Evolutionary conservation across 2,113 vertebrate genomes (phyloP).

Genomic region (Columba livia): DNA sequence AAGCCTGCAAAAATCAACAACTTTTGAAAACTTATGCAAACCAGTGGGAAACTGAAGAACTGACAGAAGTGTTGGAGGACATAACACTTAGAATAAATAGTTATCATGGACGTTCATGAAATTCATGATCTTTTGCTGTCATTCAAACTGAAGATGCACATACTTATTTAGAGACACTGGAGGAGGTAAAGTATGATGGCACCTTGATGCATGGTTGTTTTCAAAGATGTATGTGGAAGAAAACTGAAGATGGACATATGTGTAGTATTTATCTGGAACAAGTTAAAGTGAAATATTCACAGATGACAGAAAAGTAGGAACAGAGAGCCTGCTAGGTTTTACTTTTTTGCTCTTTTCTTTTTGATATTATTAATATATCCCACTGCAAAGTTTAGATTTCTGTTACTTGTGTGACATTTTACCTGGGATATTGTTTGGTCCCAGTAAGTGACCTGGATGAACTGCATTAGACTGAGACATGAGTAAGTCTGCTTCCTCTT

Average conservation of each 20-base stretch:
- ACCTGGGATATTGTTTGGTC: not conserved
- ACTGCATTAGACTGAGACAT: not conserved
- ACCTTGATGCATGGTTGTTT: not conserved
- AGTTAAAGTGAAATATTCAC: not conserved
- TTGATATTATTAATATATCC: rapidly evolving
- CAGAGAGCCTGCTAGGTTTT: not conserved
- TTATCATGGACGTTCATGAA: not conserved
- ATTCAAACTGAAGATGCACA: not conserved
- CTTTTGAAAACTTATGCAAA: not conserved
- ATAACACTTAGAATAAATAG: not conserved
- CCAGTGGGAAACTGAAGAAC: not conserved
- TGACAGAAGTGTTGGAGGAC: not conserved
- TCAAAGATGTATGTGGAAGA: not conserved
- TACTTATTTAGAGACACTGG: not conserved
- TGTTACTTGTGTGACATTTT: not conserved
- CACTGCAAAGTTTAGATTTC: not conserved
- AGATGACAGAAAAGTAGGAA: not conserved
- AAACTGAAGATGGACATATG: not conserved
- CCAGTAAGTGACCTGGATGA: not conserved
- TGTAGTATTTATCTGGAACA: not conserved
- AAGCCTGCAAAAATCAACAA: not conserved
- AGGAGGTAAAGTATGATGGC: not conserved
- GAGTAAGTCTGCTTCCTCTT: not conserved
- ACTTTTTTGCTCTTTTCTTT: not conserved
- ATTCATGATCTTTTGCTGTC: not conserved